Conservation (phyloP, 2,113 vertebrate genomes). For the Saguinus midas region DNA sequence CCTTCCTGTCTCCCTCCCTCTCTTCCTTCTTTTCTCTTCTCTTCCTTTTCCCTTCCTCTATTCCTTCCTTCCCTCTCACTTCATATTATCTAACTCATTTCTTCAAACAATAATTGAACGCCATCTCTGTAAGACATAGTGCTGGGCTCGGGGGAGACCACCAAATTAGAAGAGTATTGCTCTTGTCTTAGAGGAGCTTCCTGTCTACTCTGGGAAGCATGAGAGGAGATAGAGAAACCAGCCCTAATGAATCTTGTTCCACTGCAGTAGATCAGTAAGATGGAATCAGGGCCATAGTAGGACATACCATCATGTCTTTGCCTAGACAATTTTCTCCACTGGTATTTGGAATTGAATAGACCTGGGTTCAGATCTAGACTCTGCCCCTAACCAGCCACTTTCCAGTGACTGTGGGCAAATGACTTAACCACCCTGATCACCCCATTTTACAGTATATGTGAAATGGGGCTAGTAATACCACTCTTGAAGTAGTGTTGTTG, state of each 20-base stretch:
- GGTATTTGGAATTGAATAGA: background rate
- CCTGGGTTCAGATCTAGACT: background rate
- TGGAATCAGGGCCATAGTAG: background rate
- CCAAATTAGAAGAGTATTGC: background rate
- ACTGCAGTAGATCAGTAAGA: background rate
- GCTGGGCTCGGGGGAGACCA: background rate
- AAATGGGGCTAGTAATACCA: background rate
- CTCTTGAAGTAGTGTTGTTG: background rate
- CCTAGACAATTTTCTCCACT: background rate
- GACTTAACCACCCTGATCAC: background rate
- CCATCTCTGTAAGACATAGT: background rate
- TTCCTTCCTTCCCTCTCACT: background rate
- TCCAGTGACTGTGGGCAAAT: background rate
- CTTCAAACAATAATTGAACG: background rate
- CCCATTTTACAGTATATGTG: background rate
- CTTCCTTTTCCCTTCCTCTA: background rate
- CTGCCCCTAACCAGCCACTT: background rate
- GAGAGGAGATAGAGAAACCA: background rate
- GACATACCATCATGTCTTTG: background rate
- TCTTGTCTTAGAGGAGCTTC: background rate
- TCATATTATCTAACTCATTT: background rate
- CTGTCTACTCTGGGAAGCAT: background rate
- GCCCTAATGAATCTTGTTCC: background rate
- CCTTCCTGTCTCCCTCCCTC: background rate
- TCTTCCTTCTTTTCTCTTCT: background rate